A percentile compares a stretch with the other conserved stretches of the same genome.
These are phyloP conservation scores for Drosophila trapezifrons DNA, from an alignment of 1,140 invertebrate genomes.

Conservation along the genomic window DNA sequence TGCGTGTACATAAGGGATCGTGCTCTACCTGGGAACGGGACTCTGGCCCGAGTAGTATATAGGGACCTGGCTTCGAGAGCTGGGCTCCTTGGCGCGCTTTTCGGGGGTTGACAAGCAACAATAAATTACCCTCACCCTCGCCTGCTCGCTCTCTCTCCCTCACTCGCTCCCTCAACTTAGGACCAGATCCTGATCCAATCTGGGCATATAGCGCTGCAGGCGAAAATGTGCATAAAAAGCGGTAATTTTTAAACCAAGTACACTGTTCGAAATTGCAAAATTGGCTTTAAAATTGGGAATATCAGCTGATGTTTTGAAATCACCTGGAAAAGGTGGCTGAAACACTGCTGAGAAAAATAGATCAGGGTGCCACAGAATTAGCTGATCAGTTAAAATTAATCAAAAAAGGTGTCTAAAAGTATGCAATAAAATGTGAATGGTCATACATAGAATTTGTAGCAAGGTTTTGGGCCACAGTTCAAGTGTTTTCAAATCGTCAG, in stretches of 20 bases:
- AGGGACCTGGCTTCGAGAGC: constrained; percentile 10
- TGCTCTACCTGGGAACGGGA: constrained; percentile 24
- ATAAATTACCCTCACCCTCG: constrained; percentile 46
- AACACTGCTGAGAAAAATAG: no score
- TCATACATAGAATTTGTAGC: no score
- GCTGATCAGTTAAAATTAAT: no score
- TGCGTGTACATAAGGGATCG: constrained; percentile 14
- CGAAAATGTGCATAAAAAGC: constrained; percentile 20
- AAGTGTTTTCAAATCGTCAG: no score
- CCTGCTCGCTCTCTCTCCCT: constrained; percentile 1
- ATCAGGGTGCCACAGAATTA: neutral
- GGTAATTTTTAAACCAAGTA: constrained; percentile 5
- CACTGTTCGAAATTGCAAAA: neutral
- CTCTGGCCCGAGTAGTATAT: constrained; percentile 3
- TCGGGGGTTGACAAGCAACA: constrained; percentile 40
- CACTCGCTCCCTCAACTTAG: constrained; percentile 1
- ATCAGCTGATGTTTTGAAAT: no score
- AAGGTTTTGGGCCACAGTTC: no score
- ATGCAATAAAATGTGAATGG: no score
- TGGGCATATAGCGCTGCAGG: constrained; percentile 28
- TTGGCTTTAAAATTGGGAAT: no score
- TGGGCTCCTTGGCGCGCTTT: constrained; percentile 36
- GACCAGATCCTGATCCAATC: constrained; percentile 31
- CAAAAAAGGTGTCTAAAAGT: no score
- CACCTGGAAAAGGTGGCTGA: no score